Evolutionary conservation across 2,113 vertebrate genomes (phyloP), one percentile per base, ranked within the genome.

Genomic region (Haemorhous mexicanus): DNA sequence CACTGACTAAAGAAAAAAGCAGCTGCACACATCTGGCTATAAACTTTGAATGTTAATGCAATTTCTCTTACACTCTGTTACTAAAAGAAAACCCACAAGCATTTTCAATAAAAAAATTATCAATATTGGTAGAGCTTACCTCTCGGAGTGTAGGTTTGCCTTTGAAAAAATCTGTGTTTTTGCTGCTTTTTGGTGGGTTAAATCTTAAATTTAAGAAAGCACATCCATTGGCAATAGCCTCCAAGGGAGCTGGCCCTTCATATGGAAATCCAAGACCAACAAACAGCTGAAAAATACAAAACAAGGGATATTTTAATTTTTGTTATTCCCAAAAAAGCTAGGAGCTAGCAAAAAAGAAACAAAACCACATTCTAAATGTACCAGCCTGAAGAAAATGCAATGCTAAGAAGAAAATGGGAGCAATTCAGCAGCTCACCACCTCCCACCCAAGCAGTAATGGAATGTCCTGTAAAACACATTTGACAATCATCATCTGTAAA

Each of bases 91-190:
- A 61, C 32, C 26, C 59, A 74, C 32, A 72, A 23, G 30, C 3
- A 44, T 59, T 66, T 89, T 47, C n/a, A 64, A 32, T 26, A 12
- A 76, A 55, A 11, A 55, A 87, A 75, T 33, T 7, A 79, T 16
- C 23, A 16, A 16, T 33, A 73, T 1, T 44, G 33, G 90, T 5
- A 87, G 52, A 52, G 37, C 97, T 98, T 96, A 99, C 99, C 99
- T 99, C 99, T 98, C 99, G 98, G 62, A 99, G 97, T 3, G 99
- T 99, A 92, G 99, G 99, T 70, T 99, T 99, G 69, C 99, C 99
- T 95, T 99, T 99, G 97, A 99, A 99, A 98, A 99, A 99, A 89
- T 99, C 99, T 0, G 99, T 99, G 97, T 99, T 99, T 97, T 99
- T 99, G 98, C 99, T 99, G 97, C 99, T 99, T 97, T 99, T 99